Conservation (phyloP, 2,888 invertebrate species). For the Tinea trinotella region DNA sequence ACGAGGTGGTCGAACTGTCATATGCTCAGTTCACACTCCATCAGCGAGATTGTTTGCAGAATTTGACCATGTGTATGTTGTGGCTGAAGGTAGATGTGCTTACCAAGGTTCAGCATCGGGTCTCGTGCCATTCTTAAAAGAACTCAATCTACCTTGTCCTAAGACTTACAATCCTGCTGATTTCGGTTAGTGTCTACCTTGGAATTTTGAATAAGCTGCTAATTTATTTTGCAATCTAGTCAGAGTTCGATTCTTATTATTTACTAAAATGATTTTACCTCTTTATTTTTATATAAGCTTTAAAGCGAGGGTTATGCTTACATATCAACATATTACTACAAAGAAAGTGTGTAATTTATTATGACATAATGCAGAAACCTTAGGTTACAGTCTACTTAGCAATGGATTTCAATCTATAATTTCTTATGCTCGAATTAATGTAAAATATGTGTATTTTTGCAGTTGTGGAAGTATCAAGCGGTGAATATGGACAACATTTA, state of each 20-base stretch:
- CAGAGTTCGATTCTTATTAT: no score
- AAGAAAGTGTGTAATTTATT: no score
- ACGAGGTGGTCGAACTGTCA: constrained; percentile 88
- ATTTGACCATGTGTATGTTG: constrained; percentile 92
- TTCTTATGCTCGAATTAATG: no score
- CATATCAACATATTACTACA: no score
- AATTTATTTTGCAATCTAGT: not conserved
- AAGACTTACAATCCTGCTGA: constrained; percentile 96
- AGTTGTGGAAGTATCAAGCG: constrained; percentile 87
- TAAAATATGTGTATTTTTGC: constrained; percentile 22
- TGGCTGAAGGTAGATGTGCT: constrained; percentile 90
- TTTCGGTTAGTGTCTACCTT: constrained; percentile 78
- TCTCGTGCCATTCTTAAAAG: constrained; percentile 85
- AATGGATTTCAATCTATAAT: no score
- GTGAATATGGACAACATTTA: constrained; percentile 82
- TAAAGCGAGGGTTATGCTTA: no score
- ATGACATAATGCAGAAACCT: no score
- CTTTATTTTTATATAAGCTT: no score
- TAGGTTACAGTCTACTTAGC: no score
- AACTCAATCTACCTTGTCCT: constrained; percentile 87
- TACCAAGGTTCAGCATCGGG: constrained; percentile 87
- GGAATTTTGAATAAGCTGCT: not conserved
- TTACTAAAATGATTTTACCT: no score
- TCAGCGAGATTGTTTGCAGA: constrained; percentile 92
- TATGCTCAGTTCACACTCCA: constrained; percentile 97